Conservation (phyloP, 2,797 vertebrate genomes). For the Nyctalus aviator region DNA sequence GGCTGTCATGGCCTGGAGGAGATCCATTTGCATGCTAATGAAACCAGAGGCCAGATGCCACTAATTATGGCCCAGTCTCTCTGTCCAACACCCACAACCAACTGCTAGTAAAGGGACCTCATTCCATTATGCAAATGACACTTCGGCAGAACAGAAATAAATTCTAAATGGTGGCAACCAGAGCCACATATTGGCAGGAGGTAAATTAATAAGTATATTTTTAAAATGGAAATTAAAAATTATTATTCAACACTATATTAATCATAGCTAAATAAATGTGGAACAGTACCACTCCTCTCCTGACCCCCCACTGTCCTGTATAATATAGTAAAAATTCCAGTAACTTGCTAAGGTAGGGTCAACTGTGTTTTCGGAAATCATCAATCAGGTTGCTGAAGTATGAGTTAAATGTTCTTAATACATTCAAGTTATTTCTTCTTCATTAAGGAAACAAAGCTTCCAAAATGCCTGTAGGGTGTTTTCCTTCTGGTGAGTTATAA, state of each 20-base stretch:
- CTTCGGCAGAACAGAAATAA: conserved; percentile 90
- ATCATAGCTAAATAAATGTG: conserved; percentile 85
- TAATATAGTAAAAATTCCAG: conserved; percentile 76
- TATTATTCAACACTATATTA: conserved; percentile 88
- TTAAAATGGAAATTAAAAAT: conserved; percentile 86
- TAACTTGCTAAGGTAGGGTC: conserved; percentile 72
- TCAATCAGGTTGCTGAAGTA: conserved; percentile 48
- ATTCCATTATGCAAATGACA: conserved; percentile 97
- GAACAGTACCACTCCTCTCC: conserved; percentile 69
- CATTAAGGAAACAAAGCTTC: not conserved
- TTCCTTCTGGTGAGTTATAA: conserved; percentile 11
- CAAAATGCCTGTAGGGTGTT: not conserved
- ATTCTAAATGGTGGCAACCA: conserved; percentile 89
- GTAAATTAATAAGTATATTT: conserved; percentile 90
- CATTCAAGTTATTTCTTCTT: not conserved
- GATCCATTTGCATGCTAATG: conserved; percentile 98
- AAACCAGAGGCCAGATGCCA: conserved; percentile 97
- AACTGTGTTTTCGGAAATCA: conserved; percentile 71
- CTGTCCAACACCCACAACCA: conserved; percentile 93
- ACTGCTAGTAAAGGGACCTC: conserved; percentile 93
- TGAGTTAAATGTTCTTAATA: conserved; percentile 55
- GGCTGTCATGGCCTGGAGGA: conserved; percentile 90
- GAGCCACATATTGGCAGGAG: conserved; percentile 87
- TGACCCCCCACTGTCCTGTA: not conserved
- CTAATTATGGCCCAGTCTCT: conserved; percentile 96